phyloP scores from a whole-genome alignment of 92 coral and sea anemone genomes.

The Muricea muricata region DNA sequence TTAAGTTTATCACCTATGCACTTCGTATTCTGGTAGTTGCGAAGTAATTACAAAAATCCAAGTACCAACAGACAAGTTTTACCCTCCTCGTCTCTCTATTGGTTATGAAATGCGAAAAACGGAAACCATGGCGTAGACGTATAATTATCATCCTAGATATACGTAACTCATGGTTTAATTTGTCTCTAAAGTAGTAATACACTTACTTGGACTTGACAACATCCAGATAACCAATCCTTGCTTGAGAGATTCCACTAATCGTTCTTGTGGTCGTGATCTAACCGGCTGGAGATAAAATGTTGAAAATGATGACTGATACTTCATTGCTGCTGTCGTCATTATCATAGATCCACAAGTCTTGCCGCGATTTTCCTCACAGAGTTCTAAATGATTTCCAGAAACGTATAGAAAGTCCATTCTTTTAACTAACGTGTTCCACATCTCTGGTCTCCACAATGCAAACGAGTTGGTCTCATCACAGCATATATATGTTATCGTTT shows the following conservation, averaged over 20 bases:
- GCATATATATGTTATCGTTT: not conserved
- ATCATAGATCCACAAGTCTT: not conserved
- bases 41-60: no score
- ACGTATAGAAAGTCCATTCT: not conserved
- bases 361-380: not conserved
- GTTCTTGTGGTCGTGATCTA: conserved; percentile 4
- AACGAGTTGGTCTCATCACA: not conserved
- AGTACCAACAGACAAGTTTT: no score
- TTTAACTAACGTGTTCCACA: not conserved
- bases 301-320: not conserved
- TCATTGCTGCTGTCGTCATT: conserved; percentile 12
- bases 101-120: no score
- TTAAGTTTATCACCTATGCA: no score
- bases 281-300: not conserved
- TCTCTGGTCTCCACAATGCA: not conserved
- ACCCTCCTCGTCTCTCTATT: no score
- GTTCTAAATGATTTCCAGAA: conserved; percentile 1
- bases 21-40: no score
- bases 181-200: not conserved
- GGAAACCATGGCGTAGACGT: no score
- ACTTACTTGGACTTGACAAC: conserved; percentile 7
- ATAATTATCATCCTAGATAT: no score
- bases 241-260: conserved; percentile 2
- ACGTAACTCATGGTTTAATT: no score
- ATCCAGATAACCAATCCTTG: not conserved